These are phyloP conservation scores for Chrysogorgia sp. DNA, from an alignment of 92 coral and sea anemone genomes.

Conservation along the genomic window DNA sequence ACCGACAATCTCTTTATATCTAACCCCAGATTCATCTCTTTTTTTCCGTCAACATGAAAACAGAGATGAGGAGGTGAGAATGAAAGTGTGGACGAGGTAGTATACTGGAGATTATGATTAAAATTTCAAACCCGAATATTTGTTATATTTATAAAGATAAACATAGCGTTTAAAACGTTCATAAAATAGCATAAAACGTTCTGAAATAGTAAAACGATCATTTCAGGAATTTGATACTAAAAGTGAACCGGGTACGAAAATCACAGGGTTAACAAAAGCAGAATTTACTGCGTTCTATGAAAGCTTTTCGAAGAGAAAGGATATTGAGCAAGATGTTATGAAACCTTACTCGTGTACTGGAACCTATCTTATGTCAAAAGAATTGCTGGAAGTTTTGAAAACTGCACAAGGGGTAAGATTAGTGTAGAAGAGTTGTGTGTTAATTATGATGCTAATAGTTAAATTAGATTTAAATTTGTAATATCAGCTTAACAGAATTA, in stretches of 20 bases:
- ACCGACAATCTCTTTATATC: too few species aligned
- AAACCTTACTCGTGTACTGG: slow-evolving; percentile 62
- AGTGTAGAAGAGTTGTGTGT: not conserved
- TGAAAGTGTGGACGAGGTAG: too few species aligned
- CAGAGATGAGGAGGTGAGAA: too few species aligned
- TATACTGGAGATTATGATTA: not conserved
- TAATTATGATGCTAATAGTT: not conserved
- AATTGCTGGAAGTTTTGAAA: slow-evolving; percentile 64
- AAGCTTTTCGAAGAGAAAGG: slow-evolving; percentile 75
- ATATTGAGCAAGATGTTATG: slow-evolving; percentile 69
- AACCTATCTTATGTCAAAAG: slow-evolving; percentile 70
- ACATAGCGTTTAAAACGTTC: not conserved
- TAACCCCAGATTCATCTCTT: too few species aligned
- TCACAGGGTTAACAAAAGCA: slow-evolving; percentile 73
- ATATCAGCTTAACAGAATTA: too few species aligned
- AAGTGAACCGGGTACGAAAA: slow-evolving; percentile 52
- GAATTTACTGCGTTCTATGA: slow-evolving; percentile 90
- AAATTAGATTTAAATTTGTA: too few species aligned
- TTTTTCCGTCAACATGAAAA: too few species aligned
- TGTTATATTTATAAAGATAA: not conserved
- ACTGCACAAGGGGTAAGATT: slow-evolving; percentile 72
- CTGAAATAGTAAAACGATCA: not conserved
- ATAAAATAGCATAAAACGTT: not conserved
- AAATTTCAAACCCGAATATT: too few species aligned
- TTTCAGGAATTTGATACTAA: slow-evolving; percentile 83